Percentiles rank a stretch among this genome's conserved stretches.
phyloP scores from a whole-genome alignment of 2,888 invertebrate genomes.

The Creontiades dilutus region DNA sequence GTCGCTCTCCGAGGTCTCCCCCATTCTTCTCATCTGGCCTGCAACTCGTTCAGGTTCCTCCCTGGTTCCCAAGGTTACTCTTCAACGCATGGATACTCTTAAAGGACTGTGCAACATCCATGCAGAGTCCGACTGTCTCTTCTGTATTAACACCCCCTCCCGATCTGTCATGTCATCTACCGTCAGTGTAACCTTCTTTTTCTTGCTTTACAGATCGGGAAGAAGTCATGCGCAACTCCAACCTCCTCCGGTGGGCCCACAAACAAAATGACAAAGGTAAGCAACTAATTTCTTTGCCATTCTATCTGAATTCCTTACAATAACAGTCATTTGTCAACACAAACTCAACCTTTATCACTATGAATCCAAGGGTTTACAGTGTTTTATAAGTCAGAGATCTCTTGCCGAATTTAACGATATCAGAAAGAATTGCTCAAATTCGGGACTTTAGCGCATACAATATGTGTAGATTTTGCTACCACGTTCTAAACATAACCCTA shows the following conservation, averaged over 20 bases:
- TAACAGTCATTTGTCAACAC: too few species aligned
- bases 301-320: too few species aligned
- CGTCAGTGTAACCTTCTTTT: constrained; percentile 24
- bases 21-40: constrained; percentile 28
- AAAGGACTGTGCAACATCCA: not conserved
- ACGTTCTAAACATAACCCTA: too few species aligned
- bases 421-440: too few species aligned
- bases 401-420: too few species aligned
- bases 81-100: not conserved
- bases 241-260: constrained; percentile 81
- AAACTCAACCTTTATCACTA: too few species aligned
- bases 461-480: too few species aligned
- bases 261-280: constrained; percentile 78
- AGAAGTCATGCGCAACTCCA: constrained; percentile 81
- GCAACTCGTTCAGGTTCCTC: constrained; percentile 44
- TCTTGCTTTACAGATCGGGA: constrained; percentile 62
- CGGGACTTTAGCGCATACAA: too few species aligned
- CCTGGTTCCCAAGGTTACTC: constrained; percentile 33
- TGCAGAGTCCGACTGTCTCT: constrained; percentile 13
- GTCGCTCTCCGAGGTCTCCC: not conserved
- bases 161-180: not conserved
- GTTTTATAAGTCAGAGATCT: too few species aligned
- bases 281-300: not conserved
- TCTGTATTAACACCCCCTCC: not conserved
- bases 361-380: too few species aligned